phyloP scores from a whole-genome alignment of 1,140 invertebrate species.

The Macrostomum lignano region DNA sequence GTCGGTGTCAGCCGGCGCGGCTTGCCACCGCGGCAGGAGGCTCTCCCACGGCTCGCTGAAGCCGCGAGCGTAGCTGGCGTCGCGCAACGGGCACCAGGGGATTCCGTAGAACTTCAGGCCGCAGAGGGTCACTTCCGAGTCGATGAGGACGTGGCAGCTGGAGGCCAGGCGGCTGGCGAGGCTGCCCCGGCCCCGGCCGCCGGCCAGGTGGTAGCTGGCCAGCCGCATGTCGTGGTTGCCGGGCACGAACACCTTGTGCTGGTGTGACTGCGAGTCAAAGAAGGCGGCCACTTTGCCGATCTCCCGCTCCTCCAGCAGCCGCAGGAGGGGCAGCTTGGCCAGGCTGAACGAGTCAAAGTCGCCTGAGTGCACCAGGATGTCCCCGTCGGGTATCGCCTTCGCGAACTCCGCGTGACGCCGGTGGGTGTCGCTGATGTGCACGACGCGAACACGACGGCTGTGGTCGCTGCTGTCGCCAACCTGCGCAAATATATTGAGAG shows the following conservation, averaged over 20 bases:
- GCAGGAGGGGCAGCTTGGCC: not conserved
- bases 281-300: constrained; percentile 9
- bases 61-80: constrained; percentile 9
- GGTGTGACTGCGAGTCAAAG: constrained; percentile 12
- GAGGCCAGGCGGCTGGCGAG: constrained; percentile 11
- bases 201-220: constrained; percentile 6
- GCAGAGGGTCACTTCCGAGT: constrained; percentile 9
- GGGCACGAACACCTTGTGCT: constrained; percentile 13
- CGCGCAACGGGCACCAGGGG: constrained; percentile 11
- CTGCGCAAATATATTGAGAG: too few relatives aligned
- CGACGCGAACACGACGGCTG: too few relatives aligned
- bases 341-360: too few relatives aligned
- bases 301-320: constrained; percentile 5
- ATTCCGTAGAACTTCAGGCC: constrained; percentile 13
- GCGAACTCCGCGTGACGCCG: constrained; percentile 9
- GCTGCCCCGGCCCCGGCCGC: constrained; percentile 9
- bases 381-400: constrained; percentile 11
- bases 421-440: constrained; percentile 15
- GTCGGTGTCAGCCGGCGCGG: constrained; percentile 11
- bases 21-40: constrained; percentile 11
- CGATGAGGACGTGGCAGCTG: too few relatives aligned
- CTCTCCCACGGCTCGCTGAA: constrained; percentile 8
- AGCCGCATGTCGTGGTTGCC: constrained; percentile 14
- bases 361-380: constrained; percentile 13
- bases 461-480: too few relatives aligned